Evolutionary conservation across 1,140 invertebrate species (phyloP), one percentile per base, ranked within the genome.

Genomic region (Cepaea nemoralis): DNA sequence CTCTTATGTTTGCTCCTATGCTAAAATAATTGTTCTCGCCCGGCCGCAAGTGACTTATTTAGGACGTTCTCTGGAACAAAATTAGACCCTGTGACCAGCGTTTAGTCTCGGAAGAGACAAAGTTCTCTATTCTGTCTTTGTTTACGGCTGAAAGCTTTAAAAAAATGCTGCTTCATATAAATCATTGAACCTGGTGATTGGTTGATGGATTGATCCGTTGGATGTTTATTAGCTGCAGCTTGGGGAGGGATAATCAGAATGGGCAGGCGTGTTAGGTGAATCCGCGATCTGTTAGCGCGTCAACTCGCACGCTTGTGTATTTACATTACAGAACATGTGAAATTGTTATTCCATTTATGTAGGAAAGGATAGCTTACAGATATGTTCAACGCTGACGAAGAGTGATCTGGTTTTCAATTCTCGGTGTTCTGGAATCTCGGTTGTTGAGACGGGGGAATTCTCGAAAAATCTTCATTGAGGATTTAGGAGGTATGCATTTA

Each of bases 181-280:
- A 31, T 63, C 59, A 63, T 31, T 63, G 27, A 63, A 27, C 27
- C 27, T 6, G 5, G 33, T 31, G 59, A 63, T 63, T 63, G 59
- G 1, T 63, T 27, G 59, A 63, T 63, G 59, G 59, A 59, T 59
- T 12, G 5, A 59, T 59, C 22, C 55, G 42, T 45, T 45, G n/a
- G 59, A 63, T 63, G 27, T 63, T 63, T 63, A 63, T 63, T 63
- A 63, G 59, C 59, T 6, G 59, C 33, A 27, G 59, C 27, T 63
- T 63, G 16, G 8, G 22, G 22, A 19, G 2, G n/a, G 8, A 24
- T 3, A 22, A 55, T 55, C 50, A 55, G 19, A 55, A 55, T 2
- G 50, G 50, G 3, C 50, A 55, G 50, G n/a, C 22, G n/a, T 10
- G 22, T 55, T 55, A 8, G 50, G 50, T 55, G 3, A 55, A 55